These are phyloP conservation scores for Rhegmatorhina hoffmannsi DNA, from an alignment of 2,113 vertebrate genomes.

Conservation along the genomic window DNA sequence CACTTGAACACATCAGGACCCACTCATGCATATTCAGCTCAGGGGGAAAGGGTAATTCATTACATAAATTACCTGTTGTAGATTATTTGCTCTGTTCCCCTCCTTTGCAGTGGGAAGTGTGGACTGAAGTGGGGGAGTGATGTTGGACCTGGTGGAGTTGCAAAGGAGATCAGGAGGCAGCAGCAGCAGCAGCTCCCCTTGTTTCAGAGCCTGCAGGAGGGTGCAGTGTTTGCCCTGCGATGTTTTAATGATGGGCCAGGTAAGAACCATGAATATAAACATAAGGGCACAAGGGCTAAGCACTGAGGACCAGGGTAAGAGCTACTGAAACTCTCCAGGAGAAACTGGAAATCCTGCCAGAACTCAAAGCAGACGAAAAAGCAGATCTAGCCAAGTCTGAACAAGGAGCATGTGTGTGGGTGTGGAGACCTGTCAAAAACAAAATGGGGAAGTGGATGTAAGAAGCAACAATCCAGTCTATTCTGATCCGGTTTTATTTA, in stretches of 20 bases:
- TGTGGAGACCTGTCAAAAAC: constrained; percentile 53
- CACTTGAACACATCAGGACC: background rate
- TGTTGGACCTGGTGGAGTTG: background rate
- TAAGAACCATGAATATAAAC: background rate
- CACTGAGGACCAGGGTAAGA: background rate
- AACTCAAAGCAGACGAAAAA: background rate
- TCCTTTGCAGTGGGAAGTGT: background rate
- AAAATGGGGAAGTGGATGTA: constrained; percentile 18
- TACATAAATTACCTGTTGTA: background rate
- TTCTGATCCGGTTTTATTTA: constrained; percentile 59
- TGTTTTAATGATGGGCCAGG: background rate
- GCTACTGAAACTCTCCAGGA: background rate
- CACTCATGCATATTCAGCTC: background rate
- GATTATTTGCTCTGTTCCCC: background rate
- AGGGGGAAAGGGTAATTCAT: background rate
- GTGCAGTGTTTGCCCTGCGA: background rate
- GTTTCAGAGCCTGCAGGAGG: background rate
- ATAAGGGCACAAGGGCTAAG: background rate
- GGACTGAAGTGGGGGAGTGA: accelerated
- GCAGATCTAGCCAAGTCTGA: background rate
- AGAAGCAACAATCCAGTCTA: constrained; percentile 50
- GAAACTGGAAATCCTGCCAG: constrained; percentile 1
- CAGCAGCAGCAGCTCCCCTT: background rate
- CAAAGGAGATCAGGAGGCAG: background rate
- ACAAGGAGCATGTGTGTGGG: constrained; percentile 34